Evolutionary conservation across 2,888 invertebrate genomes (phyloP), one percentile per base, ranked within the genome.

Genomic region (Ferdinandea cuprea): DNA sequence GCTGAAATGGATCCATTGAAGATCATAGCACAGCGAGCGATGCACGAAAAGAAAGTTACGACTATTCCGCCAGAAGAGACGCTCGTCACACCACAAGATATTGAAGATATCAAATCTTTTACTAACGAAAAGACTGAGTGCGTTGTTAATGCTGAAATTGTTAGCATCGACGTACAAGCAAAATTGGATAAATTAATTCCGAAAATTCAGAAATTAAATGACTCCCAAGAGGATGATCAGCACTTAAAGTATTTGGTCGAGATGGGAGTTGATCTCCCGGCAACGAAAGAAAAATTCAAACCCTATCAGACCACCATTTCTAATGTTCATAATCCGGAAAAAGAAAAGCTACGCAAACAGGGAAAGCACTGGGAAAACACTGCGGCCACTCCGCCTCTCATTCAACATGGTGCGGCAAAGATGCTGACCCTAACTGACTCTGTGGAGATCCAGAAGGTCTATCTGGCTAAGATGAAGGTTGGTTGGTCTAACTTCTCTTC

Each of bases 351-450:
- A 4, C 87, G 90, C 2, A 90, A 89, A 61, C 85, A 87, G 35
- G 87, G 87, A 1, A 89, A 88, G 76, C 78, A 88, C 78, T 91
- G 91, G 91, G 91, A 91, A 77, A 79, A 87, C 7, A 91, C 91
- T 1, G 90, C 91, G 1, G 91, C 91, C 0, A 91, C 91, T 7
- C 91, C 91, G 9, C 90, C 90, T 8, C 86, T 87, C 0, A 88
- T 91, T 52, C 88, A 88, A 40, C 87, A 90, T 80, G 87, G 86
- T 8, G 87, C 86, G 11, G 76, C 87, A 0, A 87, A 90, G 63
- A 35, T 91, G 50, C 83, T 91, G 30, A 85, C 88, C 1, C 69
- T 91, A 28, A 86, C 88, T 2, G 90, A 91, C 85, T 91, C 91
- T 0, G 89, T 90, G 0, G 87, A 87, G 44, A 83, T 91, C 40